phyloP scores from a whole-genome alignment of 2,797 vertebrate genomes.

The Paedocypris micromegethes region DNA sequence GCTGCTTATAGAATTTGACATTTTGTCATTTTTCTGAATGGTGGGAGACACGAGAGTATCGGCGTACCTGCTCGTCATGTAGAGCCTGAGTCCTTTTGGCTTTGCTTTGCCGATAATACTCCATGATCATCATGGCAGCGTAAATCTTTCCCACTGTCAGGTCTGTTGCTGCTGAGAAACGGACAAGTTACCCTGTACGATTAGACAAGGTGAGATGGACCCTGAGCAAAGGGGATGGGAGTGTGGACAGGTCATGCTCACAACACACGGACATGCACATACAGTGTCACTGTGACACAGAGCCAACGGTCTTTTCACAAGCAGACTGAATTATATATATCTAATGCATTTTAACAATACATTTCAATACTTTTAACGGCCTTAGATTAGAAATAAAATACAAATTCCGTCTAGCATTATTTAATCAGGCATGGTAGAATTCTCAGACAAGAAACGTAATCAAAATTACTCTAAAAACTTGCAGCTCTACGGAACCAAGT shows the following conservation, averaged over 20 bases:
- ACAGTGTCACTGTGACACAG: slow-evolving; percentile 36
- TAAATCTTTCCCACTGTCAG: slow-evolving; percentile 97
- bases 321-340: slow-evolving; percentile 54
- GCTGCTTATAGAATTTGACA: too few relatives aligned
- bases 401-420: not conserved
- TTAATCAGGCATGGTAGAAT: not conserved
- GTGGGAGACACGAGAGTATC: not conserved
- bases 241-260: slow-evolving; percentile 46
- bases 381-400: not conserved
- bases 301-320: slow-evolving; percentile 75
- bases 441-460: not conserved
- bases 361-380: not conserved
- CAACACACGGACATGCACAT: slow-evolving; percentile 36
- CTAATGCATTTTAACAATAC: slow-evolving; percentile 9
- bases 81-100: slow-evolving; percentile 89
- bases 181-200: slow-evolving; percentile 78
- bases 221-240: slow-evolving; percentile 68
- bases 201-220: slow-evolving; percentile 70
- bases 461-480: slow-evolving; percentile 9
- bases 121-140: slow-evolving; percentile 98
- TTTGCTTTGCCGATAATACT: slow-evolving; percentile 96
- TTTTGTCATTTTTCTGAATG: not conserved
- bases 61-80: slow-evolving; percentile 84
- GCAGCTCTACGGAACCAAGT: slow-evolving; percentile 8
- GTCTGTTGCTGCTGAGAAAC: slow-evolving; percentile 86